Conservation (phyloP, 2,888 invertebrate genomes). For the Limnephilus auricula region DNA sequence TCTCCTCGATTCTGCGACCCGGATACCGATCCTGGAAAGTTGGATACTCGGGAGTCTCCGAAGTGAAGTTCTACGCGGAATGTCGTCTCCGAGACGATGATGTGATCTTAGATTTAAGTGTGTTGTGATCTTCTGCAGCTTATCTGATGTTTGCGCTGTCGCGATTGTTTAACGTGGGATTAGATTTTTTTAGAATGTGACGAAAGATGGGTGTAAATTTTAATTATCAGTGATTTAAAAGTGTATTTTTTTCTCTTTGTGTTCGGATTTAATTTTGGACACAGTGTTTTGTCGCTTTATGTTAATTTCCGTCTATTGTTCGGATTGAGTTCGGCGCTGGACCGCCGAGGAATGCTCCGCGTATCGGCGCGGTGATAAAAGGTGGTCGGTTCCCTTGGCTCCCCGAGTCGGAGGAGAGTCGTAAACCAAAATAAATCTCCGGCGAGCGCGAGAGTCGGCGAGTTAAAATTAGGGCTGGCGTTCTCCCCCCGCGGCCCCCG, state of each 20-base stretch:
- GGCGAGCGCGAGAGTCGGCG: constrained; percentile 38
- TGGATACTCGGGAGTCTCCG: not conserved
- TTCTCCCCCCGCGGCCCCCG: constrained; percentile 44
- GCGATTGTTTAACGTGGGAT: constrained; percentile 28
- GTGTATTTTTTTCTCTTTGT: not conserved
- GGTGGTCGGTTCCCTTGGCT: constrained; percentile 13
- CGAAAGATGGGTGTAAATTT: constrained; percentile 9
- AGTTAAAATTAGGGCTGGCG: constrained; percentile 51
- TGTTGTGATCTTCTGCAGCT: constrained; percentile 16
- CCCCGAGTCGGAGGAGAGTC: constrained; percentile 46
- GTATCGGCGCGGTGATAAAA: constrained; percentile 30
- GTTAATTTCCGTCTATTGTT: constrained; percentile 20
- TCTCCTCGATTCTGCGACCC: not conserved
- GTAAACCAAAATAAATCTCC: constrained; percentile 60
- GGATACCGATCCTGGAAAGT: not conserved
- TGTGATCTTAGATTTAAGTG: constrained; percentile 8
- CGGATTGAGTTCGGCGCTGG: not conserved
- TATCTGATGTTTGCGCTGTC: constrained; percentile 6
- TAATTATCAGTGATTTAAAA: not conserved
- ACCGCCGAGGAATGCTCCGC: constrained; percentile 34
- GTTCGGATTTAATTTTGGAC: not conserved
- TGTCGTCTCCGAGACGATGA: constrained; percentile 19
- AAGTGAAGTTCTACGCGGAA: not conserved
- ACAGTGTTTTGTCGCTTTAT: constrained; percentile 20
- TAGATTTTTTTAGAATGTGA: constrained; percentile 40